A percentile compares a stretch with the other conserved stretches of the same genome.
phyloP scores from a whole-genome alignment of 2,797 vertebrate species.

The Tachyglossus aculeatus region DNA sequence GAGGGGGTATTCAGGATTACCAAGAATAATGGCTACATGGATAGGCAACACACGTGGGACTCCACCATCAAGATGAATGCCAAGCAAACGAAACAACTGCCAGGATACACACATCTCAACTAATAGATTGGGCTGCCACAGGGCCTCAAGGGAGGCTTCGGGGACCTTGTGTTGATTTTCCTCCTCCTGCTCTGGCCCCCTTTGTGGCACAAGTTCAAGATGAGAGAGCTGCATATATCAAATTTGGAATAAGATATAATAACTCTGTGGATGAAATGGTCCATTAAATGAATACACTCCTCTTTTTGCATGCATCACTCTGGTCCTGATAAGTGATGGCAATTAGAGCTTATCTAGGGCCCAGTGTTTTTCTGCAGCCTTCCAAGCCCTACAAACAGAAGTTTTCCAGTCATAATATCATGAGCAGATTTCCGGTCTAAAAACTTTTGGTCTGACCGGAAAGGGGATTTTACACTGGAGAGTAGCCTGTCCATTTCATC shows the following conservation, averaged over 20 bases:
- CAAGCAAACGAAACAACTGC: not conserved
- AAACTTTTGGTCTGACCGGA: not conserved
- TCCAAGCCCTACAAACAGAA: not conserved
- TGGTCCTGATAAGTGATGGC: not conserved
- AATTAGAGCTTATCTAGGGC: not conserved
- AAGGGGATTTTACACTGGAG: not conserved
- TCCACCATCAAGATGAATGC: slow-evolving; percentile 1
- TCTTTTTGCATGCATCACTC: slow-evolving; percentile 2
- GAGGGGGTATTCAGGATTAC: not conserved
- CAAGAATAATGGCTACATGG: not conserved
- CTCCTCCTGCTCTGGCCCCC: not conserved
- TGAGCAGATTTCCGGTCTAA: not conserved
- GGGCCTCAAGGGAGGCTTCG: not conserved
- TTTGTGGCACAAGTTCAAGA: not conserved
- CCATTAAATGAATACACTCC: slow-evolving; percentile 6
- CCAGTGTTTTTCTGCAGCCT: not conserved
- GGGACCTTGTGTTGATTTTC: not conserved
- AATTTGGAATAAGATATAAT: not conserved
- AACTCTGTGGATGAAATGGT: not conserved
- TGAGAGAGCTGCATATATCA: not conserved
- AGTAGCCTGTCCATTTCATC: too few relatives aligned
- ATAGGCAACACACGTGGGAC: not conserved
- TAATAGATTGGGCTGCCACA: not conserved
- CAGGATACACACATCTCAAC: not conserved
- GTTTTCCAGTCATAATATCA: not conserved